A percentile compares a stretch with the other conserved stretches of the same genome.
Conservation (phyloP, 2,888 invertebrate species). For the Chironomus riparius region DNA sequence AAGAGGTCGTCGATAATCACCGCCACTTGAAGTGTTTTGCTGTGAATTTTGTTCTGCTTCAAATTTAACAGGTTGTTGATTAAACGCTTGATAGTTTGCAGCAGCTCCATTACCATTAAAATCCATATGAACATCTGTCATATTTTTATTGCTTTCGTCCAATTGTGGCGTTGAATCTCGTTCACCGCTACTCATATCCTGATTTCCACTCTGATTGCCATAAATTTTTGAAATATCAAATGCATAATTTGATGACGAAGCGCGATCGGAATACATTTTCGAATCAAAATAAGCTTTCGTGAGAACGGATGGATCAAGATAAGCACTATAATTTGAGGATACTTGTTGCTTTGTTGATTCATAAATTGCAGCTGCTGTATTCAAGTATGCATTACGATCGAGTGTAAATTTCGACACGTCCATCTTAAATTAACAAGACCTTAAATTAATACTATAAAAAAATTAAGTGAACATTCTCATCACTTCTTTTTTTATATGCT, state of each 20-base stretch:
- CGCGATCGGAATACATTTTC: conserved; percentile 44
- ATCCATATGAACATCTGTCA: conserved; percentile 18
- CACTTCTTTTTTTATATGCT: too few species aligned
- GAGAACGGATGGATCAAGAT: conserved; percentile 42
- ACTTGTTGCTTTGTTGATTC: conserved; percentile 37
- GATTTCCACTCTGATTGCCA: conserved; percentile 31
- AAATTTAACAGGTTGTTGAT: conserved; percentile 25
- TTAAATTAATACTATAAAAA: not conserved
- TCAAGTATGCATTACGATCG: conserved; percentile 40
- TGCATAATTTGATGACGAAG: conserved; percentile 42
- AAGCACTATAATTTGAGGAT: conserved; percentile 40
- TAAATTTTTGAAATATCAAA: conserved; percentile 44
- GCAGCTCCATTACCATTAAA: conserved; percentile 12
- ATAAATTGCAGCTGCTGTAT: conserved; percentile 38
- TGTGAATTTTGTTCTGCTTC: conserved; percentile 38
- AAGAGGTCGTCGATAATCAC: conserved; percentile 38
- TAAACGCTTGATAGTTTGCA: conserved; percentile 11
- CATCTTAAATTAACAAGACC: conserved; percentile 32
- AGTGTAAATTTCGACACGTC: conserved; percentile 41
- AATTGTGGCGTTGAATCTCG: conserved; percentile 15
- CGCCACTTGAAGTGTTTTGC: conserved; percentile 28
- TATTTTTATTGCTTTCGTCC: conserved; percentile 4
- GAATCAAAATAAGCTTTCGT: conserved; percentile 44
- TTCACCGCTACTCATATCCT: not conserved
- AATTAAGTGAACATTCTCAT: not conserved